phyloP scores from a whole-genome alignment of 2,113 vertebrate genomes.

The Brevimyrus niger region DNA sequence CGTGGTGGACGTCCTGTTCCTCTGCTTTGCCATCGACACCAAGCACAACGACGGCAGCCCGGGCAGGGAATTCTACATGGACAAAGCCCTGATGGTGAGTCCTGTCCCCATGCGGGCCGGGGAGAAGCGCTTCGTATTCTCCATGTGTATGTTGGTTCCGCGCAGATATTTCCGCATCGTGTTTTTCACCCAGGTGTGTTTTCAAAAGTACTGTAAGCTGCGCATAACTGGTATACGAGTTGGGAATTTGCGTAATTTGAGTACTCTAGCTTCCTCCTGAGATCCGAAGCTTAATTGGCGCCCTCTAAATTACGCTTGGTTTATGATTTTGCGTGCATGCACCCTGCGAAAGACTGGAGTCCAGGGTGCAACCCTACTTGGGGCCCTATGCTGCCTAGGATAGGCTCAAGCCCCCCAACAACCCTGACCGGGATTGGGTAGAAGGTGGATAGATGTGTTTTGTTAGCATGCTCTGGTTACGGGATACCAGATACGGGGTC shows the following conservation, averaged over 20 bases:
- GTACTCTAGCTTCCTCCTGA: background rate
- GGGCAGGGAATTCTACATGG: conserved; percentile 93
- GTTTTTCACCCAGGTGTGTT: background rate
- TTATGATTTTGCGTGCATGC: background rate
- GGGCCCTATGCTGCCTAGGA: background rate
- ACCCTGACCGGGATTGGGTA: background rate
- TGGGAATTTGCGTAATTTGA: no score
- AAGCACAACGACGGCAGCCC: conserved; percentile 93
- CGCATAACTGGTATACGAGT: background rate
- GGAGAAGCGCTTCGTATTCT: background rate
- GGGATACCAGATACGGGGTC: background rate
- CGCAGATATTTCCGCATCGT: background rate
- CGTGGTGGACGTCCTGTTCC: conserved; percentile 95
- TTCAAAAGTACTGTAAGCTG: background rate
- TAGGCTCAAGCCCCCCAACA: background rate
- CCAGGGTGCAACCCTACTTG: background rate
- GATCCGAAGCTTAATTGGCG: background rate
- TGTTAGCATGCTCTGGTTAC: background rate
- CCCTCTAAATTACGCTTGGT: background rate
- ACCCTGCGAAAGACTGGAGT: background rate
- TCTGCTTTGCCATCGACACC: conserved; percentile 93
- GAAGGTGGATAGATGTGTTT: background rate
- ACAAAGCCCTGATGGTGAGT: conserved; percentile 92
- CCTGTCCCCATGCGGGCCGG: background rate
- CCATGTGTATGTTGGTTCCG: background rate